Conservation (phyloP, 2,113 vertebrate genomes). For the Vanacampus margaritifer region DNA sequence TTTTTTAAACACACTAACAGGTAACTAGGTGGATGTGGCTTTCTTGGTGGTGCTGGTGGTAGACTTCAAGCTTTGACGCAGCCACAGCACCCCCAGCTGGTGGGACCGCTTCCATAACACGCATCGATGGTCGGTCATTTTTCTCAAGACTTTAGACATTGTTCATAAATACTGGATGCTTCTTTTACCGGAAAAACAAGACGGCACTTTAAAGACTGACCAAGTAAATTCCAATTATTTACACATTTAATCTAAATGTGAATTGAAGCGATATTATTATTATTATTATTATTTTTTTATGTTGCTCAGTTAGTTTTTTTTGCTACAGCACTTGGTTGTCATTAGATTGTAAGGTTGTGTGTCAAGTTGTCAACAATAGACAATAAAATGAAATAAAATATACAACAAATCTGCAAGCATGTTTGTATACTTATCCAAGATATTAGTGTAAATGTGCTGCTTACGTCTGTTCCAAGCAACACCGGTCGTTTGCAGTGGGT, state of each 20-base stretch:
- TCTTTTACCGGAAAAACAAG: background rate
- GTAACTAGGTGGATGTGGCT: background rate
- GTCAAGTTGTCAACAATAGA: background rate
- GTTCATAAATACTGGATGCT: too few relatives aligned
- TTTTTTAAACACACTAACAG: too few relatives aligned
- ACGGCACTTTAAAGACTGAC: background rate
- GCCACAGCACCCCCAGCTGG: background rate
- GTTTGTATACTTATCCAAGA: background rate
- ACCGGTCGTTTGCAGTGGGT: conserved; percentile 13
- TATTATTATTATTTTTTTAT: background rate
- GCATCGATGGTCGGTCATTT: background rate
- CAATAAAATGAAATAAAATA: background rate
- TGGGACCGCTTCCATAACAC: background rate
- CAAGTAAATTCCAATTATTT: background rate
- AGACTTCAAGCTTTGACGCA: background rate
- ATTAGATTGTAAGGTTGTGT: background rate
- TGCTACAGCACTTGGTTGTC: background rate
- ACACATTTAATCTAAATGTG: background rate
- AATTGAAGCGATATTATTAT: too few relatives aligned
- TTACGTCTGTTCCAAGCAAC: conserved; percentile 21
- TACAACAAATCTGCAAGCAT: background rate
- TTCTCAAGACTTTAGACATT: background rate
- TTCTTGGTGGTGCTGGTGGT: background rate
- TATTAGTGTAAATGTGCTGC: background rate
- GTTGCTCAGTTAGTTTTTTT: background rate